Evolutionary conservation across 2,797 vertebrate genomes (phyloP).

Genomic region (Crax fasciolata): DNA sequence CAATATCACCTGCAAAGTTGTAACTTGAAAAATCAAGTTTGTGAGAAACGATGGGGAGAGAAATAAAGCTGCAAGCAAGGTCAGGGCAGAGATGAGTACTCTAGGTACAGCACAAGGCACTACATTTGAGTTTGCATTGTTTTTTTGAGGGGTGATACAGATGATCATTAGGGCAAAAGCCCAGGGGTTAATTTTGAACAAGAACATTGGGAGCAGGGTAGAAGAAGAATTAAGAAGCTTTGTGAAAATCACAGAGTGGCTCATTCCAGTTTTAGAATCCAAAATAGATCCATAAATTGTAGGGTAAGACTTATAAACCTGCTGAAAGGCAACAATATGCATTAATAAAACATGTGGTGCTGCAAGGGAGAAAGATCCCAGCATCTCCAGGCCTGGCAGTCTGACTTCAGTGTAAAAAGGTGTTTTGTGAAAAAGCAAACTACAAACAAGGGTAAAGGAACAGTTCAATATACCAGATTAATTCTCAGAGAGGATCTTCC

Average conservation of each 20-base stretch:
- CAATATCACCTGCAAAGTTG: not conserved
- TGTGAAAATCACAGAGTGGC: not conserved
- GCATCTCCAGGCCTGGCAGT: not conserved
- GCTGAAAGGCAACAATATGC: conserved; percentile 14
- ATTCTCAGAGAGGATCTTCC: not conserved
- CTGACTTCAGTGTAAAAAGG: not conserved
- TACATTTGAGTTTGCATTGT: not conserved
- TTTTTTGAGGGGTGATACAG: not conserved
- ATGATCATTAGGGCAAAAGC: not conserved
- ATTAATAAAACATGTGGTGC: conserved; percentile 41
- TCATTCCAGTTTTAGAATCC: conserved; percentile 20
- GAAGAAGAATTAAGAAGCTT: not conserved
- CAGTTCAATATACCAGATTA: not conserved
- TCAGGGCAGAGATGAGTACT: not conserved
- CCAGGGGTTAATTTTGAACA: conserved; percentile 3
- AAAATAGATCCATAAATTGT: not conserved
- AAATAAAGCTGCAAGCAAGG: not conserved
- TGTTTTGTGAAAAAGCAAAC: conserved; percentile 29
- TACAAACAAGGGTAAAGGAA: not conserved
- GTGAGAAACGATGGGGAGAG: not conserved
- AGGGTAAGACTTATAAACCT: conserved; percentile 50
- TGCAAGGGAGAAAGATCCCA: not conserved
- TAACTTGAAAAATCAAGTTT: not conserved
- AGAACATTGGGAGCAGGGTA: not conserved
- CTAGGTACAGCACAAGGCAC: not conserved